These are phyloP conservation scores for Python bivittatus DNA, from an alignment of 2,113 vertebrate genomes.

Conservation along the genomic window DNA sequence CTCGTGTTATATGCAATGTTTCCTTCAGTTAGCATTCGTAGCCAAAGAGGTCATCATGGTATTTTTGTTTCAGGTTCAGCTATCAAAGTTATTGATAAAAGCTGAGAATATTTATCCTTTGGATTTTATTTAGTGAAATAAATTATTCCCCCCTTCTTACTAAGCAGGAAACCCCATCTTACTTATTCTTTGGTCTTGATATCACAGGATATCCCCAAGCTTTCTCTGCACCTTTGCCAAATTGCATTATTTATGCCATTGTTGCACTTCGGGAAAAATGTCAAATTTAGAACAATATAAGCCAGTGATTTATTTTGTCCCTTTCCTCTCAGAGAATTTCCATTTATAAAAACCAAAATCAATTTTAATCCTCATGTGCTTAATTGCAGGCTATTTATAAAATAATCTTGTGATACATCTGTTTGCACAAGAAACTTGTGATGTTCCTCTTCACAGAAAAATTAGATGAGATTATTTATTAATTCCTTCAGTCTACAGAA, in stretches of 20 bases:
- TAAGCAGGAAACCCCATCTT: neutral
- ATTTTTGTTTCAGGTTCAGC: neutral
- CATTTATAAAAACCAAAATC: neutral
- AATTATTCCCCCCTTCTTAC: neutral
- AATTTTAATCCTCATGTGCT: neutral
- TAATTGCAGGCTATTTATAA: slow-evolving; percentile 9
- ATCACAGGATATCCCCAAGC: neutral
- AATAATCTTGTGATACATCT: slow-evolving; percentile 14
- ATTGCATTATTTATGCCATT: neutral
- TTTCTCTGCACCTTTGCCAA: neutral
- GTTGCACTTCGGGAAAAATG: neutral
- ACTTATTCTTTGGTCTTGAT: neutral
- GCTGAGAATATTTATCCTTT: neutral
- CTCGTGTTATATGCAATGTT: neutral
- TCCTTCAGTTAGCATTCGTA: neutral
- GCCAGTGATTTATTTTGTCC: neutral
- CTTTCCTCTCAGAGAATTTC: neutral
- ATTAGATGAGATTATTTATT: neutral
- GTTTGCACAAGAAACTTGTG: neutral
- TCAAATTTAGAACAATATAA: neutral
- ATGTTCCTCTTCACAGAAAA: slow-evolving; percentile 7
- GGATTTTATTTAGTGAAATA: neutral
- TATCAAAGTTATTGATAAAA: neutral
- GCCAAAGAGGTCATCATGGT: neutral
- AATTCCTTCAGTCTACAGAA: neutral